Conservation (phyloP, 2,113 vertebrate species). For the Gobio gobio region DNA sequence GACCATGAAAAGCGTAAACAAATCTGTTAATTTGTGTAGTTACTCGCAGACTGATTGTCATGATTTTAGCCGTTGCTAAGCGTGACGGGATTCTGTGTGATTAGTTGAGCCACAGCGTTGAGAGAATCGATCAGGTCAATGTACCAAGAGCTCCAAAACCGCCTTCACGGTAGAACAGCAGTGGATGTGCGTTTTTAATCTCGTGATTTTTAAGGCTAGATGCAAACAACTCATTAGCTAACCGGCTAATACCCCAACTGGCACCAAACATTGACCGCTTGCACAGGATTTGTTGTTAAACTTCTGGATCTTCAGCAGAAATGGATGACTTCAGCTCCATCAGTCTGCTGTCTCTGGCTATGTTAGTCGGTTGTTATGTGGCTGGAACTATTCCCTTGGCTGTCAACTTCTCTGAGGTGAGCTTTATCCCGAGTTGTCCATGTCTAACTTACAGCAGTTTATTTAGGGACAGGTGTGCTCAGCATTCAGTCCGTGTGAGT, state of each 20-base stretch:
- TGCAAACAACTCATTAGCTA: neutral
- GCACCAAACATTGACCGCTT: neutral
- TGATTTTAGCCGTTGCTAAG: conserved; percentile 21
- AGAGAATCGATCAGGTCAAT: conserved; percentile 31
- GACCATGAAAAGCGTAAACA: neutral
- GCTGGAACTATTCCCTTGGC: conserved; percentile 95
- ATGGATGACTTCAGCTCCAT: conserved; percentile 97
- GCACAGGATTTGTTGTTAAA: neutral
- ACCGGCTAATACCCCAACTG: neutral
- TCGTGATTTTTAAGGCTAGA: neutral
- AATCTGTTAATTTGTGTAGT: neutral
- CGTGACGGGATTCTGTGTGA: neutral
- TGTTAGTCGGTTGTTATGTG: conserved; percentile 97
- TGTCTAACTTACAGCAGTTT: neutral
- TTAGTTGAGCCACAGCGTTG: conserved; percentile 18
- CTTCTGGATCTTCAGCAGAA: conserved; percentile 15
- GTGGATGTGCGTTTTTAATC: neutral
- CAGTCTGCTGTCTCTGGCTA: conserved; percentile 91
- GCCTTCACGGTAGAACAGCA: neutral
- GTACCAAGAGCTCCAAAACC: neutral
- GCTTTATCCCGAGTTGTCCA: conserved; percentile 48
- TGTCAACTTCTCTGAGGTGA: conserved; percentile 98
- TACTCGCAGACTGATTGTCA: neutral
- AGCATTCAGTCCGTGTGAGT: neutral
- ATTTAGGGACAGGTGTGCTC: neutral